Percentiles rank a stretch among this genome's conserved stretches.
Evolutionary conservation across 1,140 invertebrate genomes (phyloP).

Genomic region (Archivesica marissinica): DNA sequence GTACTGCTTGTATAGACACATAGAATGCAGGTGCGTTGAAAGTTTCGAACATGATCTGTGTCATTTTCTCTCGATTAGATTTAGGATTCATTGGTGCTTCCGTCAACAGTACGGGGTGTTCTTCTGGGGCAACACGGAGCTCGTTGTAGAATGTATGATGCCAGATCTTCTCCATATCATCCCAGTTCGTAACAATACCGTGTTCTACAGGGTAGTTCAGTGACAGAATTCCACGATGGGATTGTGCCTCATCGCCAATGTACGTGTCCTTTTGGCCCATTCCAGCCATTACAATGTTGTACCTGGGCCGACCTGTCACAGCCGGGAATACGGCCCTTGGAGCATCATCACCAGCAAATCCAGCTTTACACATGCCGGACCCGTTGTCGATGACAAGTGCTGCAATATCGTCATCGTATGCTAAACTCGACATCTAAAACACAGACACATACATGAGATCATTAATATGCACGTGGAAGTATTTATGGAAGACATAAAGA

Average conservation of each 20-base stretch:
- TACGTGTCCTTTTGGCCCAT: slow-evolving; percentile 99
- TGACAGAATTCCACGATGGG: slow-evolving; percentile 89
- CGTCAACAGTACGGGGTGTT: slow-evolving; percentile 81
- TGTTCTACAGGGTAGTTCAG: slow-evolving; percentile 98
- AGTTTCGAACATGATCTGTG: slow-evolving; percentile 54
- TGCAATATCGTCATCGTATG: slow-evolving; percentile 13
- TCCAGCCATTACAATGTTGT: slow-evolving; percentile 84
- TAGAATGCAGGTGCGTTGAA: slow-evolving; percentile 93
- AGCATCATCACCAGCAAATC: slow-evolving; percentile 29
- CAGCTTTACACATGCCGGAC: slow-evolving; percentile 39
- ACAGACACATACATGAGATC: too few relatives aligned
- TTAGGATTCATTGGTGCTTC: slow-evolving; percentile 80
- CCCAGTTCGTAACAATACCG: slow-evolving; percentile 98
- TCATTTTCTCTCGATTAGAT: slow-evolving; percentile 86
- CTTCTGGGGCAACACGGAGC: slow-evolving; percentile 86
- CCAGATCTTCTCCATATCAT: slow-evolving; percentile 88
- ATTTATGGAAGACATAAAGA: too few relatives aligned
- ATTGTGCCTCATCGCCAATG: slow-evolving; percentile 97
- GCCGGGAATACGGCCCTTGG: slow-evolving; percentile 28
- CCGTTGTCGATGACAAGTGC: slow-evolving; percentile 48
- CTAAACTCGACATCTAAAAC: too few relatives aligned
- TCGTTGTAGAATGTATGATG: slow-evolving; percentile 96
- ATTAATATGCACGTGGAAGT: too few relatives aligned
- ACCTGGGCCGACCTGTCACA: slow-evolving; percentile 88
- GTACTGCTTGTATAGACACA: slow-evolving; percentile 95